phyloP scores from a whole-genome alignment of 2,797 vertebrate genomes.

The Pangasius mekongensis region DNA sequence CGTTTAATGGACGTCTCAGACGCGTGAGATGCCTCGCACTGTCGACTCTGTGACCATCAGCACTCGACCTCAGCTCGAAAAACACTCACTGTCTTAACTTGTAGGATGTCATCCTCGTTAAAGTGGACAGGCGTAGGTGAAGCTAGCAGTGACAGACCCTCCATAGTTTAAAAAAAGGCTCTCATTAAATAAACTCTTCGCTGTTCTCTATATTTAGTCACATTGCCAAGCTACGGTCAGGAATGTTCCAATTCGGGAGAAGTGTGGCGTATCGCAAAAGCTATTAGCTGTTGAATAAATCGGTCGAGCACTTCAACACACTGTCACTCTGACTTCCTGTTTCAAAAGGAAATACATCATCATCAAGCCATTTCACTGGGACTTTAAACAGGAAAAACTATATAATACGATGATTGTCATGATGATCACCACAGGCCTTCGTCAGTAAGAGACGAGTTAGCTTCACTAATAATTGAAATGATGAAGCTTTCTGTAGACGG shows the following conservation, averaged over 20 bases:
- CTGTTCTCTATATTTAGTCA: not conserved
- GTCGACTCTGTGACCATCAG: not conserved
- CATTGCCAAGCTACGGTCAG: not conserved
- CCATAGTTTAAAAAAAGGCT: not conserved
- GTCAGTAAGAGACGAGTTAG: not conserved
- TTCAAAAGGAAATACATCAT: not conserved
- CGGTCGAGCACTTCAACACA: not conserved
- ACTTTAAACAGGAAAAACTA: not conserved
- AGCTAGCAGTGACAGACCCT: not conserved
- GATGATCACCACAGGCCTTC: not conserved
- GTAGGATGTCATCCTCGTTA: not conserved
- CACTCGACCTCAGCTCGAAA: not conserved
- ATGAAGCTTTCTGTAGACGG: not conserved
- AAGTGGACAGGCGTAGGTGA: not conserved
- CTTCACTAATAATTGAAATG: not conserved
- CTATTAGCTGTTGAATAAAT: not conserved
- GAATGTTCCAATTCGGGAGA: not conserved
- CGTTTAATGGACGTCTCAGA: not conserved
- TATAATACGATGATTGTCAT: not conserved
- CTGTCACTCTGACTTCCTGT: not conserved
- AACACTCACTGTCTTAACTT: not conserved
- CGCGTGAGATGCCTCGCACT: not conserved
- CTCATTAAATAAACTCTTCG: constrained; percentile 3
- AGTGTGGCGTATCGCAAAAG: not conserved
- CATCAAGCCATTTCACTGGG: not conserved